Conservation (phyloP, 2,113 vertebrate genomes). For the Isichthys henryi region DNA sequence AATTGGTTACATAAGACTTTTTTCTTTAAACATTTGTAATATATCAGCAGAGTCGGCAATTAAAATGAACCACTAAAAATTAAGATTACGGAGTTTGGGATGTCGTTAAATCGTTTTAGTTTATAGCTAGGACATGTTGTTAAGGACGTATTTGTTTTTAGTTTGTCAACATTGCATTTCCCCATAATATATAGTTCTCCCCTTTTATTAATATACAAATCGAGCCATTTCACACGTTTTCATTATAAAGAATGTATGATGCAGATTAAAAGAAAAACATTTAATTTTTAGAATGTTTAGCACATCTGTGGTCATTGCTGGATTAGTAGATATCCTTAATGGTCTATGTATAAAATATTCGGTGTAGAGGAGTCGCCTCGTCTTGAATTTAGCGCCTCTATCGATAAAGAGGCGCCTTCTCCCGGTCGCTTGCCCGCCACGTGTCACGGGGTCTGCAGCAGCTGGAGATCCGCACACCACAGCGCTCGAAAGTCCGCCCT, state of each 20-base stretch:
- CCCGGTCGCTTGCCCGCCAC: constrained; percentile 62
- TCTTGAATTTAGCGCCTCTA: neutral
- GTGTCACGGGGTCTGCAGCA: constrained; percentile 58
- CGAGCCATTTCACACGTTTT: neutral
- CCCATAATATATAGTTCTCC: neutral
- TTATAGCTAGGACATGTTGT: neutral
- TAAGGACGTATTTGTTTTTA: neutral
- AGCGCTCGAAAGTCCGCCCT: neutral
- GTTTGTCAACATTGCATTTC: neutral
- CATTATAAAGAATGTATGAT: neutral
- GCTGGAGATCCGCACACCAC: constrained; percentile 47
- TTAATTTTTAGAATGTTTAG: neutral
- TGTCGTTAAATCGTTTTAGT: neutral
- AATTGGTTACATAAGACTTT: neutral
- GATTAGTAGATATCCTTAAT: neutral
- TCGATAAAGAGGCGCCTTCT: constrained; percentile 53
- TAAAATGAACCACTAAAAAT: neutral
- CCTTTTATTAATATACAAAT: neutral
- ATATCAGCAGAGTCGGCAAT: neutral
- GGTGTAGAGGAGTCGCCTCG: neutral
- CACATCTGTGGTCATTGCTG: neutral
- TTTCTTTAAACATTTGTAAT: neutral
- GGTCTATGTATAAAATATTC: neutral
- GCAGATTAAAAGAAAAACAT: neutral
- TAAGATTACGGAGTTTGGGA: neutral